Evolutionary conservation across 2,797 vertebrate species (phyloP).

Genomic region (Heliangelus exortis): DNA sequence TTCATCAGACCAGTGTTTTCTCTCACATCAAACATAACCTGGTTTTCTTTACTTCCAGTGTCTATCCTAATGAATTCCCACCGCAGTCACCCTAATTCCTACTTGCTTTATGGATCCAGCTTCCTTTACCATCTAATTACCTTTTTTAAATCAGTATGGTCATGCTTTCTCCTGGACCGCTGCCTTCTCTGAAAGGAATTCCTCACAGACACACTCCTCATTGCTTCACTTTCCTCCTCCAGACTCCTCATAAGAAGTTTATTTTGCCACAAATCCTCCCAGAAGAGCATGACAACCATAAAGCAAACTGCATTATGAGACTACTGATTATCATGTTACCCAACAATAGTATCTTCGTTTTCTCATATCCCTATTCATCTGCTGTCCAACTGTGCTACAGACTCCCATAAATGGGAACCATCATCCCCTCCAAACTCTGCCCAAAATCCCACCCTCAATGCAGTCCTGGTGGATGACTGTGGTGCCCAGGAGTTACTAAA

Average conservation of each 20-base stretch:
- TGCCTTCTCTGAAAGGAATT: neutral
- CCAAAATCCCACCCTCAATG: neutral
- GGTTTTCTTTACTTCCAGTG: neutral
- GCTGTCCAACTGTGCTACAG: neutral
- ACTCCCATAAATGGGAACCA: neutral
- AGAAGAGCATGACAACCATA: neutral
- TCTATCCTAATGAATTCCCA: neutral
- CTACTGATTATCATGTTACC: neutral
- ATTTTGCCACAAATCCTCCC: neutral
- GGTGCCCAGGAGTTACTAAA: neutral
- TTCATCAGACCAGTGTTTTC: neutral
- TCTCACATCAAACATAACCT: neutral
- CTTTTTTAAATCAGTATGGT: neutral
- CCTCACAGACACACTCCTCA: neutral
- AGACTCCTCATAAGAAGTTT: neutral
- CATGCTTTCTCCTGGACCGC: neutral
- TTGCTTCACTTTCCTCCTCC: neutral
- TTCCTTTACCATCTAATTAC: neutral
- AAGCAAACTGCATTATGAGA: neutral
- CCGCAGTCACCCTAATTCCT: neutral
- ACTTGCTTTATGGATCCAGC: neutral
- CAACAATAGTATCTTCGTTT: neutral
- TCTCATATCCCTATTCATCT: neutral
- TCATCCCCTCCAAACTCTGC: neutral
- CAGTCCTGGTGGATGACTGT: neutral